These are phyloP conservation scores for Emberiza fucata DNA, from an alignment of 2,113 vertebrate genomes.

Conservation along the genomic window DNA sequence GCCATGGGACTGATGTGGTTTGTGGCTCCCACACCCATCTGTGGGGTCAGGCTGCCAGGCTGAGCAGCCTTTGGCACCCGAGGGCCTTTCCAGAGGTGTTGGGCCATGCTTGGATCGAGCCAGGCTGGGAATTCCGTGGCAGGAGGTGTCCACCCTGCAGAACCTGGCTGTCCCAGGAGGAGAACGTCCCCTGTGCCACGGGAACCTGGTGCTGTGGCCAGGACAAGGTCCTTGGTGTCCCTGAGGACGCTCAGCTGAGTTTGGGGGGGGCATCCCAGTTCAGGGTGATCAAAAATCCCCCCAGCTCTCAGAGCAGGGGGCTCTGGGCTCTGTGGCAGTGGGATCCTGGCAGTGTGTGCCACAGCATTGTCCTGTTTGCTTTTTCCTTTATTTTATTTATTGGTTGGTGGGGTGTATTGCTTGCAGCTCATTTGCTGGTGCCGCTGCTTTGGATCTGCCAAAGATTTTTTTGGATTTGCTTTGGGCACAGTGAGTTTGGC, in stretches of 20 bases:
- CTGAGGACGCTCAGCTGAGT: fast-evolving
- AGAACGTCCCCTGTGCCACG: fast-evolving
- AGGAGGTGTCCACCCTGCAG: not conserved
- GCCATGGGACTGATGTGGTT: fast-evolving
- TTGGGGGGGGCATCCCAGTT: fast-evolving
- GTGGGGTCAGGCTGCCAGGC: not conserved
- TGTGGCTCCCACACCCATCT: not conserved
- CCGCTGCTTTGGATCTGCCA: no score
- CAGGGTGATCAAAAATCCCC: not conserved
- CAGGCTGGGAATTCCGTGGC: not conserved
- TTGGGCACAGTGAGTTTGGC: no score
- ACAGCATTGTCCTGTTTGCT: no score
- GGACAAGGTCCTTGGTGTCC: fast-evolving
- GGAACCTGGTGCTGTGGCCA: not conserved
- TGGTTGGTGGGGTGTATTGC: no score
- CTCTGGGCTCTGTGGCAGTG: fast-evolving
- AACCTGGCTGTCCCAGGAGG: not conserved
- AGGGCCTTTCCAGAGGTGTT: not conserved
- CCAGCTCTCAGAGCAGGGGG: fast-evolving
- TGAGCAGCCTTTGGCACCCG: fast-evolving
- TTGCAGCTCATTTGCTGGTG: no score
- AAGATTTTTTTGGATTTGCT: no score
- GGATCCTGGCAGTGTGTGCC: not conserved
- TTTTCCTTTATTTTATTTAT: no score
- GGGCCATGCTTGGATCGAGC: not conserved